Conservation (phyloP, 2,113 vertebrate genomes). For the Hyla sarda region DNA sequence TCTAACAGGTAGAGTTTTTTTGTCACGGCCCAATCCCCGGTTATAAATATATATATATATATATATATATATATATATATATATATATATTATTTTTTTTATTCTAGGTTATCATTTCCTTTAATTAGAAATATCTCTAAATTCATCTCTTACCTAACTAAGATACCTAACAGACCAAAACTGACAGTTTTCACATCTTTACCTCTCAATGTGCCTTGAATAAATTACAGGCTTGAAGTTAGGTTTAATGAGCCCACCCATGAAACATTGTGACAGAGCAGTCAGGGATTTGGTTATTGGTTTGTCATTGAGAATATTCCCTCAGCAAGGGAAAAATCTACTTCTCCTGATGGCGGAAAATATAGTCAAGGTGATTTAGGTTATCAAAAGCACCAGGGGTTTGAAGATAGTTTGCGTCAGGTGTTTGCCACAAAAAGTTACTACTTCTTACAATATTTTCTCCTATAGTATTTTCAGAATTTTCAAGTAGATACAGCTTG, state of each 20-base stretch:
- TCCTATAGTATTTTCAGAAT: not conserved
- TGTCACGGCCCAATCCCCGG: no score
- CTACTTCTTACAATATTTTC: no score
- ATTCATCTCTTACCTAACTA: not conserved
- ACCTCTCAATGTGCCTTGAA: constrained; percentile 22
- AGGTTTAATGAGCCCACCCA: constrained; percentile 35
- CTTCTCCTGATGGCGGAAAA: constrained; percentile 12
- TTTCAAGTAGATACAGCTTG: no score
- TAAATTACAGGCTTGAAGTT: constrained; percentile 28
- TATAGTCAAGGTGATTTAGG: constrained; percentile 33
- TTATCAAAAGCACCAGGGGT: constrained; percentile 23
- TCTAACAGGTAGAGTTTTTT: no score
- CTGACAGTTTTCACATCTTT: not conserved
- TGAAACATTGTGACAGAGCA: constrained; percentile 19
- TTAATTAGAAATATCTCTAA: not conserved
- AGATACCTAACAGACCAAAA: not conserved
- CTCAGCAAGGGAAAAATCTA: constrained; percentile 13
- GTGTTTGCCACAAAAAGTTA: not conserved
- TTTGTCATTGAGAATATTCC: not conserved
- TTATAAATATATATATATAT: no score
- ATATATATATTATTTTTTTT: no score
- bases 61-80: no score
- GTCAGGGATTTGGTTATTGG: constrained; percentile 9
- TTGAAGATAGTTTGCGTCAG: not conserved
- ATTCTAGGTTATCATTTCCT: not conserved